These are phyloP conservation scores for Clostera curtula DNA, from an alignment of 2,888 invertebrate genomes.

Conservation along the genomic window DNA sequence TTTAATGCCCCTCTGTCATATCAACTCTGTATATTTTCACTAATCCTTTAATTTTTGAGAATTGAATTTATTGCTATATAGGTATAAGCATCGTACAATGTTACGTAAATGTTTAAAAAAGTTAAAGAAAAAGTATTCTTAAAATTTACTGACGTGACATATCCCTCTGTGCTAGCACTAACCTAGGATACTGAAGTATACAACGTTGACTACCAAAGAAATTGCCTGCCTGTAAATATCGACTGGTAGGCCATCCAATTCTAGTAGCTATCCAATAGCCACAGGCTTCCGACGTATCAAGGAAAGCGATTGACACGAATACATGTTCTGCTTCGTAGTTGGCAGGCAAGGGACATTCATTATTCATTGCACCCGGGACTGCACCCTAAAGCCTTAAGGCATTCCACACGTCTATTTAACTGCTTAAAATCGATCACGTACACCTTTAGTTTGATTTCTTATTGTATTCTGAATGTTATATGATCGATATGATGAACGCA, in stretches of 20 bases:
- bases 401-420: slow-evolving; percentile 17
- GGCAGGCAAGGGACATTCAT: slow-evolving; percentile 57
- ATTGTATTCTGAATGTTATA: slow-evolving; percentile 4
- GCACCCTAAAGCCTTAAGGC: slow-evolving; percentile 32
- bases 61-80: too few species aligned
- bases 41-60: too few species aligned
- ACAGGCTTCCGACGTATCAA: slow-evolving; percentile 40
- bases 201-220: too few species aligned
- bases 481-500: slow-evolving; percentile 1
- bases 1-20: too few species aligned
- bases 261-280: slow-evolving; percentile 30
- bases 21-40: too few species aligned
- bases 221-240: slow-evolving; percentile 5
- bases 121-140: too few species aligned
- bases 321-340: slow-evolving; percentile 39
- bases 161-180: too few species aligned
- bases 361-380: slow-evolving; percentile 42
- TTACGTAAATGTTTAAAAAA: too few species aligned
- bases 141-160: too few species aligned
- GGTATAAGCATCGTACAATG: too few species aligned
- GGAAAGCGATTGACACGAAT: slow-evolving; percentile 14
- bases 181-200: too few species aligned
- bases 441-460: slow-evolving; percentile 4
- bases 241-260: slow-evolving; percentile 10
- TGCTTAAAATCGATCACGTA: slow-evolving; percentile 17